These are phyloP conservation scores for Scaptodrosophila latifasciaeformis DNA, from an alignment of 2,888 invertebrate species.

Conservation along the genomic window DNA sequence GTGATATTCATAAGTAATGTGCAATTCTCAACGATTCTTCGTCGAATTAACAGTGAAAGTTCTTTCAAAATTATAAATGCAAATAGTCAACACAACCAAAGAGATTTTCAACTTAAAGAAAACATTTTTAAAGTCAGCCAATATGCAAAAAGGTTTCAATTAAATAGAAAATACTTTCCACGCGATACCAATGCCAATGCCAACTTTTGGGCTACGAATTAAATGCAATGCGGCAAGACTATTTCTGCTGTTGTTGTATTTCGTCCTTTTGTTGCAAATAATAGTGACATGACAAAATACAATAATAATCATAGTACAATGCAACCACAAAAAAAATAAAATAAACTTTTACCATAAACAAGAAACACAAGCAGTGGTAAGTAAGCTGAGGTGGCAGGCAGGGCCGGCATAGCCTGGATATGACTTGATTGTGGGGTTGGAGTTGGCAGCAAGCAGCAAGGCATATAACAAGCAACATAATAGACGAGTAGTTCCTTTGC, in stretches of 20 bases:
- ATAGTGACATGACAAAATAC: slow-evolving; percentile 68
- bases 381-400: slow-evolving; percentile 22
- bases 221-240: slow-evolving; percentile 29
- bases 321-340: slow-evolving; percentile 39
- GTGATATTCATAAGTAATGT: slow-evolving; percentile 22
- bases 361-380: not conserved
- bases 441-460: slow-evolving; percentile 22
- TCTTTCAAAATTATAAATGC: too few relatives aligned
- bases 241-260: too few relatives aligned
- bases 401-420: not conserved
- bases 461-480: slow-evolving; percentile 61
- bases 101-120: too few relatives aligned
- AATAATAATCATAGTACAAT: slow-evolving; percentile 55
- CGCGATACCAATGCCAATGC: too few relatives aligned
- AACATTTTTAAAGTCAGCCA: too few relatives aligned
- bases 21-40: not conserved
- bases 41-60: too few relatives aligned
- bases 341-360: slow-evolving; percentile 58
- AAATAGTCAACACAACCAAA: too few relatives aligned
- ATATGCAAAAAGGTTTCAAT: too few relatives aligned
- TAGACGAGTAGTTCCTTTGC: slow-evolving; percentile 41
- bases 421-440: not conserved
- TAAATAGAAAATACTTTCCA: too few relatives aligned
- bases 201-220: slow-evolving; percentile 22
- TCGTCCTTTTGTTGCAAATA: slow-evolving; percentile 42